Conservation (phyloP, 2,113 vertebrate species). For the Cacatua alba region DNA sequence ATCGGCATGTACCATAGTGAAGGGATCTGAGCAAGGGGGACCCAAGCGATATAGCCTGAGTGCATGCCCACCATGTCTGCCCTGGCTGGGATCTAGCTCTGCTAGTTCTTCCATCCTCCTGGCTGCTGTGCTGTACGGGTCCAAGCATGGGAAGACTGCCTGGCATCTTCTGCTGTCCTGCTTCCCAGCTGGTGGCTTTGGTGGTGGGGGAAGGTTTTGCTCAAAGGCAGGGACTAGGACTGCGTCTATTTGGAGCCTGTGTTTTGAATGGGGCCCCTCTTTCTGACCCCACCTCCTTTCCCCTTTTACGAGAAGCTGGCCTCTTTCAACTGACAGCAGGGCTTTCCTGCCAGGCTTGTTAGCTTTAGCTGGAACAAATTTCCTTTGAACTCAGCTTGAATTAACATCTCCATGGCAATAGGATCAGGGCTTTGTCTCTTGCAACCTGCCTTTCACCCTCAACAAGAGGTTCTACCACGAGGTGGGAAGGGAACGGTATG, state of each 20-base stretch:
- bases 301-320: slow-evolving; percentile 36
- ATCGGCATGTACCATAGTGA: accelerated
- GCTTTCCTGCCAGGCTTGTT: slow-evolving; percentile 70
- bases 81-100: neutral
- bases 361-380: slow-evolving; percentile 71
- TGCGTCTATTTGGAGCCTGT: neutral
- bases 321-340: slow-evolving; percentile 41
- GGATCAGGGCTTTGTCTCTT: slow-evolving; percentile 65
- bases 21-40: accelerated
- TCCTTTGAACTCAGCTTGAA: slow-evolving; percentile 82
- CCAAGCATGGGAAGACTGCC: neutral
- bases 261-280: neutral
- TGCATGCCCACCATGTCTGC: accelerated
- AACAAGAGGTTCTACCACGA: neutral
- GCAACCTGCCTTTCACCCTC: slow-evolving; percentile 73
- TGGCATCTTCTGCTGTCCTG: neutral
- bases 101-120: neutral
- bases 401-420: slow-evolving; percentile 80
- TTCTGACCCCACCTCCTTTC: slow-evolving; percentile 18
- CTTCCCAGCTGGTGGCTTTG: neutral
- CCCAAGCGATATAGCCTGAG: neutral
- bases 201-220: neutral
- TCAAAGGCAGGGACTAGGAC: neutral
- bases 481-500: neutral
- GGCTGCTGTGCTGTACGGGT: neutral